Base-by-base conservation (phyloP, 1,140 invertebrate species). In the Cotesia chilonis region DNA sequence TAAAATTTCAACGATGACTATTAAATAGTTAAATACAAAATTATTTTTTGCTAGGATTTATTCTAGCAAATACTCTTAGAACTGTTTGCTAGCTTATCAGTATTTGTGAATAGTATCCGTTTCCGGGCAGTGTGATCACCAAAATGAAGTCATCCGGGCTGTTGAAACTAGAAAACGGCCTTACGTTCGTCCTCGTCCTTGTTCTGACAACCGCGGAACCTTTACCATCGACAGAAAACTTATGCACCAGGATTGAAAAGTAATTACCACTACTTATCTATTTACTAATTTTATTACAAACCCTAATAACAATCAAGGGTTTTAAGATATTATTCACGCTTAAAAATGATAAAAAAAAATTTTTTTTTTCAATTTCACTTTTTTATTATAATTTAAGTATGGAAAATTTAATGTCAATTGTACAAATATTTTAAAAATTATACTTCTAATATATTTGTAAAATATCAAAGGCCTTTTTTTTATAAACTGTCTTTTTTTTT, bases 241-340 rank as follows among this genome's bases (percentile, higher is more conserved):
- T 88, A 6, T 89, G 88, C 75, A 76, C 82, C 12, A 82, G 78
- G 52, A 71, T 84, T 73, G 83, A 88, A 73, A 86, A 85, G 88
- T 88, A 80, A 86, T 83, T 55, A 55, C 1, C 36, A 60, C 35
- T 60, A 41, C 41, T 68, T 68, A 36, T 35, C n/a, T 70, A 57
- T 10, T 38, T 65, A 68, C 65, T 63, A 61, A 47, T 74, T 66
- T 17, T 55, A 67, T 72, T 52, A 28, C 4, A 37, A 54, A 14
- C 73, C 55, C 36, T 1, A 28, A 28, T 28, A 28, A 28, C 14
- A n/a, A 10, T 6, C 14, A 9, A 20, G 17, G 17, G 17, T 47
- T 47, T 65, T 20, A 14, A 6, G 54, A 57, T 3, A n/a, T n/a
- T 17, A n/a, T 57, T 57, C 1, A 9, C 12, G 6, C 7, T 9